Evolutionary conservation across 2,113 vertebrate genomes (phyloP), one percentile per base, ranked within the genome.

Genomic region (Lophotis ruficrista): DNA sequence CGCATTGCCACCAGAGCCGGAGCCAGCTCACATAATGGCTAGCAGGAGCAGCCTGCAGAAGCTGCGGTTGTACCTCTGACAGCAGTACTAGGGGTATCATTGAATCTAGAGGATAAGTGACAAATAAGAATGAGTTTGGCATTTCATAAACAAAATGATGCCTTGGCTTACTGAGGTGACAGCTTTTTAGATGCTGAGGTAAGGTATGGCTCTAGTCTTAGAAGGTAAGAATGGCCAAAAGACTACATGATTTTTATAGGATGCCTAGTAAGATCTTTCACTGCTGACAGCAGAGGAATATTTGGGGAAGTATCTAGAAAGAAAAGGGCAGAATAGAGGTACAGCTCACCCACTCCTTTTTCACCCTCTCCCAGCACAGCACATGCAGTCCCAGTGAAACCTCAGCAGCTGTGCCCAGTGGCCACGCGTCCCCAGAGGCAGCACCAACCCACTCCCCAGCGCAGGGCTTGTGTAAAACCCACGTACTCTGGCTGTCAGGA

Each of bases 11-110:
- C 25, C 61, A 16, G 33, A 57, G 57, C 54, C 31, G 0, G 1
- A 35, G 51, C 7, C 1, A 14, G n/a, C 58, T 35, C 3, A 33
- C 0, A 1, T 4, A 41, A 3, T 11, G 3, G 75, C n/a, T 20
- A n/a, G 75, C 70, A 37, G 33, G 23, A 75, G 53, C 71, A 89
- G 53, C 50, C 53, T 18, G 31, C 5, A 48, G 35, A 16, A n/a
- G 53, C 68, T 48, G 31, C 57, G 48, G n/a, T 0, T 61, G 43
- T 28, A 27, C 13, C 61, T 68, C 47, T 71, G 57, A 18, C 56
- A 89, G 68, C 27, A 41, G 57, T 7, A 22, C 14, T 5, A 15
- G 28, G 21, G 3, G 0, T 3, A 28, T 7, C 22, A 2, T 1
- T n/a, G 35, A 5, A 43, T 28, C n/a, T 4, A 12, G 20, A 47